phyloP scores from a whole-genome alignment of 2,797 vertebrate species.

The Takifugu ocellatus region DNA sequence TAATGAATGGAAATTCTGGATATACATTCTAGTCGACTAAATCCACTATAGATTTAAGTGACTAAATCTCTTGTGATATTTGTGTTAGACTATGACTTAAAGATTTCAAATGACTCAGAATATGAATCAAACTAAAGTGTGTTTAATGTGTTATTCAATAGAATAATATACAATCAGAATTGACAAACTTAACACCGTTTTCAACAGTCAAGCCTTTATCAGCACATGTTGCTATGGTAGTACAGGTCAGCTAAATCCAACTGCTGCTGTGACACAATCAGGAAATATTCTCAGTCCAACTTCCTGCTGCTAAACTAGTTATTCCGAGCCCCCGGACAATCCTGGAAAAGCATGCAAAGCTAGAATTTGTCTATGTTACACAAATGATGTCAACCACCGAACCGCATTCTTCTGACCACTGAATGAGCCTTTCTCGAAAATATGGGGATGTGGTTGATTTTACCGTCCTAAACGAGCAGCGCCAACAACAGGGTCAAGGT shows the following conservation, averaged over 20 bases:
- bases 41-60: too few relatives aligned
- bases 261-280: background rate
- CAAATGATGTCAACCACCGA: constrained; percentile 20
- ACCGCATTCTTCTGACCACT: constrained; percentile 7
- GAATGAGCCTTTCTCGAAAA: constrained; percentile 16
- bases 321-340: constrained; percentile 29
- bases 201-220: constrained; percentile 33
- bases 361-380: constrained; percentile 15
- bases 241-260: constrained; percentile 15
- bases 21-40: too few relatives aligned
- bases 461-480: constrained; percentile 7
- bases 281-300: constrained; percentile 15
- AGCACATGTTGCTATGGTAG: constrained; percentile 7
- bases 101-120: too few relatives aligned
- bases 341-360: constrained; percentile 32
- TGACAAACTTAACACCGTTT: constrained; percentile 8
- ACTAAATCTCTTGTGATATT: too few relatives aligned
- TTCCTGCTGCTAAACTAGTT: constrained; percentile 27
- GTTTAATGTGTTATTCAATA: too few relatives aligned
- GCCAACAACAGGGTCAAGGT: constrained; percentile 10
- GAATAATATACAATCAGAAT: too few relatives aligned
- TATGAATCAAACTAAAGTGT: too few relatives aligned
- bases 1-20: too few relatives aligned
- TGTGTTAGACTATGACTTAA: too few relatives aligned
- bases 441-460: constrained; percentile 14